These are phyloP conservation scores for Phyllostomus discolor DNA, from an alignment of 2,113 vertebrate genomes.

Conservation along the genomic window DNA sequence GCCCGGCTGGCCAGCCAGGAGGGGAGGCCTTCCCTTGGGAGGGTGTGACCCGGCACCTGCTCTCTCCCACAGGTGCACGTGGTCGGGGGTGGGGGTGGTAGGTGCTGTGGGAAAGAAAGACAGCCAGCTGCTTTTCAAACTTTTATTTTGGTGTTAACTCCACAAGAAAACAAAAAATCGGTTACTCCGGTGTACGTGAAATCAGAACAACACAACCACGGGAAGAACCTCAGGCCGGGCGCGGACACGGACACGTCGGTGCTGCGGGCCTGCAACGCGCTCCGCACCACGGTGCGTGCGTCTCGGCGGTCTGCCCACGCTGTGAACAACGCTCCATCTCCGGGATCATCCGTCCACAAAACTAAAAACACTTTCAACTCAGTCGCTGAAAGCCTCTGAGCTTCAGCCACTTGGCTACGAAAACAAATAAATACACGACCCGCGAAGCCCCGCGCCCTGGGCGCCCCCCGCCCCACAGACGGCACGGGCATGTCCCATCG, in stretches of 20 bases:
- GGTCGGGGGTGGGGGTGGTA: not conserved
- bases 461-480: not conserved
- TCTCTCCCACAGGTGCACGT: not conserved
- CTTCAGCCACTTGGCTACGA: constrained; percentile 76
- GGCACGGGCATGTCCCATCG: constrained; percentile 76
- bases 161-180: constrained; percentile 99
- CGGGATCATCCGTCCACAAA: constrained; percentile 82
- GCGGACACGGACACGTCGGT: constrained; percentile 84
- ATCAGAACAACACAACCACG: constrained; percentile 94
- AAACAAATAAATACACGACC: constrained; percentile 79
- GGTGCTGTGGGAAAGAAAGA: constrained; percentile 5
- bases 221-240: constrained; percentile 83
- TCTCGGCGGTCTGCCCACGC: constrained; percentile 84
- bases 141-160: constrained; percentile 99
- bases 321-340: constrained; percentile 75
- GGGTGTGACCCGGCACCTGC: accelerated
- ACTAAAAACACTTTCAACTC: constrained; percentile 83
- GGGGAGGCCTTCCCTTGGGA: not conserved
- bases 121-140: constrained; percentile 70
- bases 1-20: no score
- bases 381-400: constrained; percentile 81
- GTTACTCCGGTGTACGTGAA: constrained; percentile 96
- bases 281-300: constrained; percentile 85
- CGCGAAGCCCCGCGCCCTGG: constrained; percentile 72
- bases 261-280: constrained; percentile 83